Evolutionary conservation across 2,888 invertebrate species (phyloP).

Genomic region (Emmelina monodactyla): DNA sequence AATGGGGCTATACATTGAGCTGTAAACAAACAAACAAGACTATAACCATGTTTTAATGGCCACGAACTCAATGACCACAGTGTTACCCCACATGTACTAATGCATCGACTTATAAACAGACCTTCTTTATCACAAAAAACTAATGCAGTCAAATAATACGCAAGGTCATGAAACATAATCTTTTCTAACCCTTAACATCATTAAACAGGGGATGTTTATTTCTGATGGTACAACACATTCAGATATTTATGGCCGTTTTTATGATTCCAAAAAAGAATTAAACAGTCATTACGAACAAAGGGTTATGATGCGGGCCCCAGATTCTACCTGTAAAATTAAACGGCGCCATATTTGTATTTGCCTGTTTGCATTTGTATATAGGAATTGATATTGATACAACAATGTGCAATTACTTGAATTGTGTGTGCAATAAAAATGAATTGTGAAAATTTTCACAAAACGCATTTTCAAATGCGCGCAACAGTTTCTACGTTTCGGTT

Average conservation of each 20-base stretch:
- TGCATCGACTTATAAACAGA: neutral
- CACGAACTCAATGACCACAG: neutral
- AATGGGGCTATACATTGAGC: constrained; percentile 82
- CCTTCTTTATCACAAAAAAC: neutral
- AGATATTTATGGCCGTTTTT: neutral
- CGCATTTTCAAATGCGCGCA: too few species aligned
- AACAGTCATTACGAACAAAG: neutral
- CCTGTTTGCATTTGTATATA: too few species aligned
- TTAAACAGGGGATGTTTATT: neutral
- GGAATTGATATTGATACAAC: too few species aligned
- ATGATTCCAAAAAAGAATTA: neutral
- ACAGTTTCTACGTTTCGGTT: too few species aligned
- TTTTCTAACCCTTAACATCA: neutral
- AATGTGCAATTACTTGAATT: too few species aligned
- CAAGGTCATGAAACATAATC: neutral
- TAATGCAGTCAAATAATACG: constrained; percentile 10
- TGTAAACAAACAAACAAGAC: constrained; percentile 47
- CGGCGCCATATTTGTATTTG: too few species aligned
- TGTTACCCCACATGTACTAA: neutral
- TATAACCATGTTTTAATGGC: too few species aligned
- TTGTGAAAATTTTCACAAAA: too few species aligned
- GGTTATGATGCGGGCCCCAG: neutral
- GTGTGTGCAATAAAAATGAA: too few species aligned
- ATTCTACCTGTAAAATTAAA: too few species aligned
- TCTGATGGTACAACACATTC: neutral